These are phyloP conservation scores for Dromococcyx pavoninus DNA, from an alignment of 2,797 vertebrate species.

Conservation along the genomic window DNA sequence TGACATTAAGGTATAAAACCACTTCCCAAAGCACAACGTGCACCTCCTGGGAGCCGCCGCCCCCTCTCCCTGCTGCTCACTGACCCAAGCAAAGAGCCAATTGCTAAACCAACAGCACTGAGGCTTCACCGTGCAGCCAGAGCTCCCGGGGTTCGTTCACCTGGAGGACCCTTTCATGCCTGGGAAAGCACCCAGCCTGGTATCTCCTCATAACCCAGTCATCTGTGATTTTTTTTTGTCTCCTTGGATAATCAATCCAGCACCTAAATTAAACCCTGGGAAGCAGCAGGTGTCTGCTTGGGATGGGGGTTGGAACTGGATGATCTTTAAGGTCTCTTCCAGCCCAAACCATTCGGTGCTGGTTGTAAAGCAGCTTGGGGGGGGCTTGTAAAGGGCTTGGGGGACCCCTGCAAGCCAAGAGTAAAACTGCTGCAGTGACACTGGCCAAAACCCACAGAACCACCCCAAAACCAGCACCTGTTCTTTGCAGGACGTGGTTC, in stretches of 20 bases:
- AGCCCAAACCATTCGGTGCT: no score
- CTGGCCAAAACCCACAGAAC: neutral
- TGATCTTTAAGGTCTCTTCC: no score
- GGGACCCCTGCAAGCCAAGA: neutral
- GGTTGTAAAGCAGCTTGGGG: fast-evolving
- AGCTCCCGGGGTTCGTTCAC: neutral
- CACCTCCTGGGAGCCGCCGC: neutral
- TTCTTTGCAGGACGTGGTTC: neutral
- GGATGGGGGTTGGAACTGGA: no score
- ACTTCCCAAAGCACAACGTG: fast-evolving
- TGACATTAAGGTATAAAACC: neutral
- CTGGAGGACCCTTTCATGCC: neutral
- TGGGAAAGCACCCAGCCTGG: neutral
- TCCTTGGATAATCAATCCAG: neutral
- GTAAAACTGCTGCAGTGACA: neutral
- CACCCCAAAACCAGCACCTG: neutral
- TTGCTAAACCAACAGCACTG: neutral
- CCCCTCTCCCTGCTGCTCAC: neutral
- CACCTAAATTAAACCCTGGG: fast-evolving
- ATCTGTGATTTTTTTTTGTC: neutral
- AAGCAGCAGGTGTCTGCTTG: neutral
- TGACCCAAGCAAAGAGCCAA: neutral
- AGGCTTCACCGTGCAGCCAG: neutral
- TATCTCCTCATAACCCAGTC: no score
- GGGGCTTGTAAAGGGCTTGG: neutral